A percentile compares a stretch with the other conserved stretches of the same genome.
phyloP scores from a whole-genome alignment of 2,113 vertebrate species.

The Glaucomys volans region DNA sequence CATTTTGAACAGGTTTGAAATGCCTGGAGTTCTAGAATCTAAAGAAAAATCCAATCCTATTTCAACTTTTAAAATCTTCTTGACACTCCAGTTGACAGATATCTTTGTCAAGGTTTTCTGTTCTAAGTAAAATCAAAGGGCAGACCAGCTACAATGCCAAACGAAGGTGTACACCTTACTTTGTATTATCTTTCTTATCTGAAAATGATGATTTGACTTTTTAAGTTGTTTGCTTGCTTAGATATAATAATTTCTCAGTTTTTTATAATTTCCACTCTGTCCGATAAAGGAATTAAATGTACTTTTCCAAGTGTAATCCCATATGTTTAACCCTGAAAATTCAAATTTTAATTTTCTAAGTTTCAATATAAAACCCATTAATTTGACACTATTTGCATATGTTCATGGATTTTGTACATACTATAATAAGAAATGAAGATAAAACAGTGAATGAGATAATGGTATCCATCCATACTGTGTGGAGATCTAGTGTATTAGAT shows the following conservation, averaged over 20 bases:
- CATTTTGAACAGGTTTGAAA: conserved; percentile 54
- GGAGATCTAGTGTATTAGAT: too few species aligned
- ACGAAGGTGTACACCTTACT: background rate
- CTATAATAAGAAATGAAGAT: conserved; percentile 34
- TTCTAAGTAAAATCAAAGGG: conserved; percentile 32
- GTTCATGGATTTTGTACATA: background rate
- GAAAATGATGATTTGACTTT: conserved; percentile 43
- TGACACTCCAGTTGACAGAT: conserved; percentile 25
- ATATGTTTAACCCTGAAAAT: background rate
- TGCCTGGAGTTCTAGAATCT: conserved; percentile 47
- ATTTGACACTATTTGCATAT: background rate
- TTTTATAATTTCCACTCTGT: background rate
- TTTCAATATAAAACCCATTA: conserved; percentile 12
- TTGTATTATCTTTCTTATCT: background rate
- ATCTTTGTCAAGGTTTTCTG: conserved; percentile 24
- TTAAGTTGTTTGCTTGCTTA: conserved; percentile 45
- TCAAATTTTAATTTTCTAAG: conserved; percentile 53
- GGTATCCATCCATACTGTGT: background rate
- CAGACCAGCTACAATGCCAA: background rate
- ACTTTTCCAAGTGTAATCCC: conserved; percentile 30
- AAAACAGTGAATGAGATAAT: background rate
- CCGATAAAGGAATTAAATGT: conserved; percentile 6
- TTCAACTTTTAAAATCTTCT: conserved; percentile 61
- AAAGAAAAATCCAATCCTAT: conserved; percentile 32
- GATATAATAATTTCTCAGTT: conserved; percentile 19